These are phyloP conservation scores for Tichodroma muraria DNA, from an alignment of 2,113 vertebrate genomes.

Conservation along the genomic window DNA sequence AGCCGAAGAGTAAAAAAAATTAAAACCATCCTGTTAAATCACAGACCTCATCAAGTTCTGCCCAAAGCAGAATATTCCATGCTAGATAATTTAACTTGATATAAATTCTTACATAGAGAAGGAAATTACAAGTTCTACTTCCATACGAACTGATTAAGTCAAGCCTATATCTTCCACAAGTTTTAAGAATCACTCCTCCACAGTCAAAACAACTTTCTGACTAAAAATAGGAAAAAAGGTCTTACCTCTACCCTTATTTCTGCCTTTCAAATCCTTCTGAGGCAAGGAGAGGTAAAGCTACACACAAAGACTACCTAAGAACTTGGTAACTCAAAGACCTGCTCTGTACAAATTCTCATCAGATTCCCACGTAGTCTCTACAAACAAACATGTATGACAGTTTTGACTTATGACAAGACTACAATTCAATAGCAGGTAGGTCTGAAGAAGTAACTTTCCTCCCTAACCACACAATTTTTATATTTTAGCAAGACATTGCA, in stretches of 20 bases:
- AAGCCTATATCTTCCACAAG: neutral
- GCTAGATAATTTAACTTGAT: neutral
- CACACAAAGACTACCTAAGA: neutral
- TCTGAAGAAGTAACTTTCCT: neutral
- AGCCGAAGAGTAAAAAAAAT: neutral
- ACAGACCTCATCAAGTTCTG: neutral
- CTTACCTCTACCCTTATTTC: neutral
- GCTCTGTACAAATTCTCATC: neutral
- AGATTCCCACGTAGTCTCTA: neutral
- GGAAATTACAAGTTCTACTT: neutral
- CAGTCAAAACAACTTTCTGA: neutral
- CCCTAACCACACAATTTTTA: neutral
- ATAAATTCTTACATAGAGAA: neutral
- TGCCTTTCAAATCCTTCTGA: neutral
- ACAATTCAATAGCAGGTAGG: neutral
- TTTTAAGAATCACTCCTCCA: neutral
- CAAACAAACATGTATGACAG: rapidly evolving
- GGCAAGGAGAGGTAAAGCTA: rapidly evolving
- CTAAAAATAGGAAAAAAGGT: neutral
- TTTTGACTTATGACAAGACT: neutral
- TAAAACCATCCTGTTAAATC: neutral
- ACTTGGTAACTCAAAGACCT: neutral
- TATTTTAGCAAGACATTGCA: neutral
- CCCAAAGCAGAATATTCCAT: rapidly evolving
- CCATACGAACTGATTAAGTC: neutral